phyloP scores from a whole-genome alignment of 2,113 vertebrate species.

The Chunga burmeisteri region DNA sequence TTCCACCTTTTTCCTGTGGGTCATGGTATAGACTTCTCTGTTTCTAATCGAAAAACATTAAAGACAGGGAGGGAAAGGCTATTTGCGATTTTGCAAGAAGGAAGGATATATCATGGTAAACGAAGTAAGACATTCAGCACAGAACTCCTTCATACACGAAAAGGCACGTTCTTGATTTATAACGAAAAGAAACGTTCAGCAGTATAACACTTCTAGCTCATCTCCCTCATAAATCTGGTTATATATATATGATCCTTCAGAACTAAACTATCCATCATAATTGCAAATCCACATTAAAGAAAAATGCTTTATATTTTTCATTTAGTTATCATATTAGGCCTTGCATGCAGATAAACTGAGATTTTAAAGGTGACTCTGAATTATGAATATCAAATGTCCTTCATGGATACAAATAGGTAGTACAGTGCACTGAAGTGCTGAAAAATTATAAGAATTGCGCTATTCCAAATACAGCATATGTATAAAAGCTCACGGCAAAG shows the following conservation, averaged over 20 bases:
- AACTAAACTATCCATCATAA: not conserved
- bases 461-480: not conserved
- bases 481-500: not conserved
- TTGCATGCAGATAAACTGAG: not conserved
- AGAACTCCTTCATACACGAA: not conserved
- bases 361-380: constrained; percentile 10
- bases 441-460: not conserved
- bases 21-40: not conserved
- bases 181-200: not conserved
- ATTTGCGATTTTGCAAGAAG: not conserved
- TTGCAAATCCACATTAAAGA: not conserved
- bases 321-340: not conserved
- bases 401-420: not conserved
- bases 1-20: not conserved
- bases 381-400: not conserved
- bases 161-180: constrained; percentile 7
- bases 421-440: not conserved
- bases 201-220: not conserved
- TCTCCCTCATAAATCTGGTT: not conserved
- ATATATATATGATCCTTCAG: not conserved
- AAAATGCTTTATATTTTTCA: not conserved
- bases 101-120: not conserved
- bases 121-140: not conserved
- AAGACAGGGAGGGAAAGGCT: not conserved
- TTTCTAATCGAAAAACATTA: not conserved